phyloP scores from a whole-genome alignment of 2,797 vertebrate genomes.

The Chrysocyon brachyurus region DNA sequence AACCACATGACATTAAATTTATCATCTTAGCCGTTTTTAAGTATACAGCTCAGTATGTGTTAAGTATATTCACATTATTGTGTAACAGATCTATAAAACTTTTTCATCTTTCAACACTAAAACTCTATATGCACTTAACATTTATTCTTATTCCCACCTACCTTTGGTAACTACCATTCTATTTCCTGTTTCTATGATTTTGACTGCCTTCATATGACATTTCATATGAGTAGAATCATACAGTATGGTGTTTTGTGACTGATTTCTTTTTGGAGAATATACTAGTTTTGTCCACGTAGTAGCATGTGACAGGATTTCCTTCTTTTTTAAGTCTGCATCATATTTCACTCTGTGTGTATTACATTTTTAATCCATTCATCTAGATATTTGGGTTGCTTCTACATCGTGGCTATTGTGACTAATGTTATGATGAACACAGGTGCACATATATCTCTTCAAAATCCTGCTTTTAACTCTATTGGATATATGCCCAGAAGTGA shows the following conservation, averaged over 20 bases:
- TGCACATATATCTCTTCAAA: not conserved
- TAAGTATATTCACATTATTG: not conserved
- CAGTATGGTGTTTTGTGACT: not conserved
- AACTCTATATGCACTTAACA: not conserved
- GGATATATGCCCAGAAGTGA: not conserved
- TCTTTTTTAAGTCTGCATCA: not conserved
- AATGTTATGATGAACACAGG: not conserved
- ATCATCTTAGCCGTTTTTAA: not conserved
- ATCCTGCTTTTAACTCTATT: not conserved
- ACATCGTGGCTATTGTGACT: not conserved
- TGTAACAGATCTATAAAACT: not conserved
- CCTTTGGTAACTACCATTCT: not conserved
- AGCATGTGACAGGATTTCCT: not conserved
- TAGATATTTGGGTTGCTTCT: not conserved
- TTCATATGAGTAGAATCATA: not conserved
- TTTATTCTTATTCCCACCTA: not conserved
- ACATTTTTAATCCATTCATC: not conserved
- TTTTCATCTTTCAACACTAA: not conserved
- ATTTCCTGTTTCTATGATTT: not conserved
- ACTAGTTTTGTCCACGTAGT: not conserved
- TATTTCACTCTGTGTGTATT: not conserved
- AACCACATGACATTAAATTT: not conserved
- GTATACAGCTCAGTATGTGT: not conserved
- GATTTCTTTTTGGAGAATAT: not conserved
- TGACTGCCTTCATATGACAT: not conserved